Conservation (phyloP, 2,113 vertebrate genomes). For the Sardina pilchardus region DNA sequence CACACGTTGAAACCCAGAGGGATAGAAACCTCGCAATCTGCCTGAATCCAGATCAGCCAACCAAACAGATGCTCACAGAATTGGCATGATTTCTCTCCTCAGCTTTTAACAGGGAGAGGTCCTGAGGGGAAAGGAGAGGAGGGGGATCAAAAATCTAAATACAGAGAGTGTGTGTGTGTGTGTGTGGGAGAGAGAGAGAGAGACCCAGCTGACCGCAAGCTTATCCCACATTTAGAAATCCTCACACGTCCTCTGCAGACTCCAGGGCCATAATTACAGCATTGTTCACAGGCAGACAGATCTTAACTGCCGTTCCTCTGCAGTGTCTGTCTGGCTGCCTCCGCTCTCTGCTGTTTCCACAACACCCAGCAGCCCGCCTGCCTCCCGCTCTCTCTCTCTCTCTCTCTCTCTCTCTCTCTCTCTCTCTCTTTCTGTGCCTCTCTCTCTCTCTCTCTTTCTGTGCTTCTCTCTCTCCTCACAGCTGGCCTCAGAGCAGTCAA, state of each 20-base stretch:
- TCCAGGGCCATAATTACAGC: background rate
- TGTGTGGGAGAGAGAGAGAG: background rate
- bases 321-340: conserved; percentile 11
- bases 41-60: conserved; percentile 10
- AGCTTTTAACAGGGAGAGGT: background rate
- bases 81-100: background rate
- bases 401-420: background rate
- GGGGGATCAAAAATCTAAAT: background rate
- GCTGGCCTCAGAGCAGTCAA: background rate
- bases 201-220: background rate
- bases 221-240: conserved; percentile 1
- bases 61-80: conserved; percentile 6
- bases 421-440: background rate
- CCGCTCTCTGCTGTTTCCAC: background rate
- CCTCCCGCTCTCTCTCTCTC: background rate
- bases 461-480: background rate
- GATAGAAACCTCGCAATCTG: background rate
- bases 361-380: background rate
- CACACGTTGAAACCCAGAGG: background rate
- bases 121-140: background rate
- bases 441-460: background rate
- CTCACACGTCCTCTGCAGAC: background rate
- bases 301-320: background rate
- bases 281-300: background rate
- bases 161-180: background rate